Percentiles rank a stretch among this genome's conserved stretches.
Evolutionary conservation across 2,888 invertebrate species (phyloP).

Genomic region (Enoplolaimus lenunculus): DNA sequence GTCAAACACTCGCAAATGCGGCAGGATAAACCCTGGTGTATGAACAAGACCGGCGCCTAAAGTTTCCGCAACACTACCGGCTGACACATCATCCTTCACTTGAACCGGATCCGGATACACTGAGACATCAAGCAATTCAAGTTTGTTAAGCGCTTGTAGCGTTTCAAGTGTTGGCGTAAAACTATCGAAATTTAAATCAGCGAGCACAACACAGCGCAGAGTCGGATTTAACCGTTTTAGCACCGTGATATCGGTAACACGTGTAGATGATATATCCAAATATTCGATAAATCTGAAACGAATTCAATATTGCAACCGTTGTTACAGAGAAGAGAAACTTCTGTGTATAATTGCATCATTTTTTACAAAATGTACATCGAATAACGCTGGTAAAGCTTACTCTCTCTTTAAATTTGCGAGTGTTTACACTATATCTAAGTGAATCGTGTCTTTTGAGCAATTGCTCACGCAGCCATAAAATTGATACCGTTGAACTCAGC

Average conservation of each 20-base stretch:
- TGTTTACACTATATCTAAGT: too few relatives aligned
- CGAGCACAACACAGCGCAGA: conserved; percentile 51
- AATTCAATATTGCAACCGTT: too few relatives aligned
- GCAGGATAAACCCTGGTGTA: conserved; percentile 30
- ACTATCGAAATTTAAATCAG: conserved; percentile 46
- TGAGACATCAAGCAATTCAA: conserved; percentile 51
- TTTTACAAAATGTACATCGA: too few relatives aligned
- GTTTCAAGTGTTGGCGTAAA: conserved; percentile 45
- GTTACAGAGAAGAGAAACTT: too few relatives aligned
- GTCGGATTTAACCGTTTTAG: conserved; percentile 49
- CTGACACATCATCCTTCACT: conserved; percentile 41
- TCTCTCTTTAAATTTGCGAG: too few relatives aligned
- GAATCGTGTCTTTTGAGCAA: too few relatives aligned
- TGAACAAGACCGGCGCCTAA: conserved; percentile 37
- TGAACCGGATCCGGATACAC: conserved; percentile 48
- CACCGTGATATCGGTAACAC: conserved; percentile 52
- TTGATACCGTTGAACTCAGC: too few relatives aligned
- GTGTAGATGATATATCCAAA: conserved; percentile 55
- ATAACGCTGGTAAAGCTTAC: too few relatives aligned
- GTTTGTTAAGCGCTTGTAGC: conserved; percentile 46
- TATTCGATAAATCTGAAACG: too few relatives aligned
- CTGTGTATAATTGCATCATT: too few relatives aligned
- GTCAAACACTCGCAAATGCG: background rate
- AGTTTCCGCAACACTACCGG: conserved; percentile 36
- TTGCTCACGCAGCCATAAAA: too few relatives aligned